Base-by-base conservation (phyloP, 1,140 invertebrate species). In the Leguminivora glycinivorella region DNA sequence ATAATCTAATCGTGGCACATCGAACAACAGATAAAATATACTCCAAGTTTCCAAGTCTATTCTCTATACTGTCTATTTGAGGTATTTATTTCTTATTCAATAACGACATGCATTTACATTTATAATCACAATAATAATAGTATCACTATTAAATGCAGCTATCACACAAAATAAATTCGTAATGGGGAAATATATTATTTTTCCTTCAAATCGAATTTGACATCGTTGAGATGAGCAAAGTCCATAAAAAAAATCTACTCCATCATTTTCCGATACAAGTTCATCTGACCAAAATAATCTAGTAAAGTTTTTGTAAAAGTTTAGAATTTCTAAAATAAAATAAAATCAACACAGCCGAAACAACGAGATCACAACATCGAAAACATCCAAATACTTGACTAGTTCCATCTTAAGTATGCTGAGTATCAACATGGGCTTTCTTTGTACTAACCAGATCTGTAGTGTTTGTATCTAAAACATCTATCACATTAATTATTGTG, bases 101-200 rank as follows among this genome's bases (percentile, higher is more conserved):
- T 80, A 75, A 68, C 63, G 63, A 74, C 56, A 75, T 73, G 58
- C 58, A 72, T 68, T 72, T 68, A 38, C 81, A 73, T 76, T 69
- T 78, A 67, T 72, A 72, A 69, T 68, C 67, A 75, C 68, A 77
- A 76, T 82, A 81, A 86, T 81, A 85, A 78, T 74, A 63, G 58
- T 63, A 63, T 66, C 40, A 63, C 58, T 70, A 70, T 60, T 66
- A 69, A 60, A 52, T 58, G 56, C 26, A 67, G 83, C 75, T 79
- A 79, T 79, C 77, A 79, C 77, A 79, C 70, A 78, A 88, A 88
- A 86, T 89, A 88, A 88, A 88, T 89, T 89, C 85, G 87, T 76
- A 71, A 75, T 66, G 56, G 25, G 58, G 58, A 31, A 29, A 60
- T 29, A 29, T 63, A n/a, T n/a, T n/a, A n/a, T 7, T 63, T 31